Conservation (phyloP, 2,113 vertebrate genomes). For the Chaenocephalus aceratus region DNA sequence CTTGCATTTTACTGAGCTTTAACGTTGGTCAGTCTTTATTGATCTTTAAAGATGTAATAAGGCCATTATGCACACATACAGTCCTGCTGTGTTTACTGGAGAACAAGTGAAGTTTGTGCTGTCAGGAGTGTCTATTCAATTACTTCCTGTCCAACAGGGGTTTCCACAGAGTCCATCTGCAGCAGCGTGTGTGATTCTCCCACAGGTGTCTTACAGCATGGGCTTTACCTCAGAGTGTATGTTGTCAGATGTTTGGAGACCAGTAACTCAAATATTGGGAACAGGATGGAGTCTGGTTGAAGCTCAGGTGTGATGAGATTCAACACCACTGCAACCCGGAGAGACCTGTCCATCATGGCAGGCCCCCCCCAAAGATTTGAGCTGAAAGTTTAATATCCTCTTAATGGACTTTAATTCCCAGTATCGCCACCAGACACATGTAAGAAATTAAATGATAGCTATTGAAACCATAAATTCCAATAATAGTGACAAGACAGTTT, state of each 20-base stretch:
- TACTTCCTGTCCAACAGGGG: slow-evolving; percentile 14
- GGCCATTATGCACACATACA: slow-evolving; percentile 8
- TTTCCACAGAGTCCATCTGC: neutral
- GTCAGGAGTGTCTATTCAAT: slow-evolving; percentile 45
- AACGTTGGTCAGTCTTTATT: neutral
- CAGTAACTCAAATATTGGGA: neutral
- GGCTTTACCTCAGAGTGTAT: neutral
- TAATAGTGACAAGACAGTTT: neutral
- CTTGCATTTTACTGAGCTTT: neutral
- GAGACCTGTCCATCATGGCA: neutral
- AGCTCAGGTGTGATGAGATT: neutral
- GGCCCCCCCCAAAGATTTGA: neutral
- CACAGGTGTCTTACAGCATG: neutral
- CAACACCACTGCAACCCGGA: neutral
- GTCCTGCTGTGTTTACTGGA: slow-evolving; percentile 44
- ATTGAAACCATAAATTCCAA: slow-evolving; percentile 10
- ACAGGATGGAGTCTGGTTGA: slow-evolving; percentile 6
- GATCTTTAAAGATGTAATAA: neutral
- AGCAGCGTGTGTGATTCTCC: neutral
- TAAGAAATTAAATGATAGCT: slow-evolving; percentile 19
- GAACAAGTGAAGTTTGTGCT: slow-evolving; percentile 17
- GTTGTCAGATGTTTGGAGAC: neutral
- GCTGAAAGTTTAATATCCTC: slow-evolving; percentile 15
- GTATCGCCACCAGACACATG: slow-evolving; percentile 11
- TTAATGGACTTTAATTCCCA: neutral